Conservation (phyloP, 2,797 vertebrate species). For the Mycteria americana region DNA sequence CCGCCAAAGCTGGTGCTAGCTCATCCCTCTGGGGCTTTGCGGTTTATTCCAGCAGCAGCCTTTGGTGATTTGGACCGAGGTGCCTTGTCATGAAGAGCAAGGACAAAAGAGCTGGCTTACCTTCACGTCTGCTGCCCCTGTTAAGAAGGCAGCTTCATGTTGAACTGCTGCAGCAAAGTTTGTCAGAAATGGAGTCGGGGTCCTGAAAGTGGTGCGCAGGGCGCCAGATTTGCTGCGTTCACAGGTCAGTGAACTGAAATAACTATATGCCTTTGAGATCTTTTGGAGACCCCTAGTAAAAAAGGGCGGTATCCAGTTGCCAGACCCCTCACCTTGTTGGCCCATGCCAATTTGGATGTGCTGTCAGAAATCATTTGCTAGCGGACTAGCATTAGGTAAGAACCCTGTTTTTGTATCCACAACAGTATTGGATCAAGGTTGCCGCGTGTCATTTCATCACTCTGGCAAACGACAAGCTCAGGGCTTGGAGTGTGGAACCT, state of each 20-base stretch:
- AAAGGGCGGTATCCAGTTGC: not conserved
- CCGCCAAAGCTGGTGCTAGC: not conserved
- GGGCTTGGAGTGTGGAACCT: not conserved
- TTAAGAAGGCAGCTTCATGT: not conserved
- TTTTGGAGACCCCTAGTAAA: not conserved
- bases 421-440: constrained; percentile 19
- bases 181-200: not conserved
- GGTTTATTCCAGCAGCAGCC: not conserved
- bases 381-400: not conserved
- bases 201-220: not conserved
- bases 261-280: not conserved
- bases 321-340: not conserved
- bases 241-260: not conserved
- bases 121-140: not conserved
- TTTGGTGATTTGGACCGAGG: accelerated
- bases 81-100: accelerated
- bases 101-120: not conserved
- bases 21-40: accelerated
- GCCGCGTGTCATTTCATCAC: constrained; percentile 43
- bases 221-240: not conserved
- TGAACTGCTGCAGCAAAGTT: not conserved
- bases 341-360: not conserved
- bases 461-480: not conserved
- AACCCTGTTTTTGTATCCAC: constrained; percentile 9
- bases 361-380: not conserved